Percentiles rank a stretch among this genome's conserved stretches.
Conservation (phyloP, 2,797 vertebrate genomes). For the Dryobates pubescens region DNA sequence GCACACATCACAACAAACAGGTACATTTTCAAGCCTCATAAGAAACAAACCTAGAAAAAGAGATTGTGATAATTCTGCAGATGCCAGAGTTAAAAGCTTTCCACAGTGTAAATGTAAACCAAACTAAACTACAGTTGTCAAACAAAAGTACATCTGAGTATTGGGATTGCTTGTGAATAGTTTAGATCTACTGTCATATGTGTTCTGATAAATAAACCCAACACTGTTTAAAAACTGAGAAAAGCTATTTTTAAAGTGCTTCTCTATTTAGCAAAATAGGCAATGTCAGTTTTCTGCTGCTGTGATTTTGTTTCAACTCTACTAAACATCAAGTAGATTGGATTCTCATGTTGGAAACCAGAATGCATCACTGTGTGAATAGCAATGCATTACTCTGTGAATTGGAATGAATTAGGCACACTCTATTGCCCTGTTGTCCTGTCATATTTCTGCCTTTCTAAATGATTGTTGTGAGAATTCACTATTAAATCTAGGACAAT, state of each 20-base stretch:
- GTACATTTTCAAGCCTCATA: background rate
- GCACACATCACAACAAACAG: background rate
- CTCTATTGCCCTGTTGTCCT: conserved; percentile 59
- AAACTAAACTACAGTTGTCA: background rate
- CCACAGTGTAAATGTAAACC: background rate
- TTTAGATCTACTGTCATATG: background rate
- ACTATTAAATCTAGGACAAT: conserved; percentile 42
- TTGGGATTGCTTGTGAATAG: background rate
- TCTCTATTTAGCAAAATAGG: conserved; percentile 68
- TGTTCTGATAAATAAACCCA: conserved; percentile 39
- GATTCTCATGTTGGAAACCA: conserved; percentile 72
- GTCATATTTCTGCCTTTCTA: conserved; percentile 65
- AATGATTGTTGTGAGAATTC: conserved; percentile 60
- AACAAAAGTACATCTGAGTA: background rate
- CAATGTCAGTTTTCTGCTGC: conserved; percentile 72
- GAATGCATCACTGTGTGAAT: conserved; percentile 68
- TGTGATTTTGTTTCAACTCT: conserved; percentile 76
- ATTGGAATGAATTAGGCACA: conserved; percentile 75
- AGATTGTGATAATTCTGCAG: background rate
- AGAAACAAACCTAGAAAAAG: background rate
- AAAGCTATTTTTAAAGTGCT: conserved; percentile 49
- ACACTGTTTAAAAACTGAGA: conserved; percentile 24
- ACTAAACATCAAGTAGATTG: conserved; percentile 75
- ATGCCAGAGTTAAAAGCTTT: background rate
- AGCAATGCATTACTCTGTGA: conserved; percentile 77